Percentiles rank a stretch among this genome's conserved stretches.
These are phyloP conservation scores for Leiothrix lutea DNA, from an alignment of 2,113 vertebrate species.

Conservation along the genomic window DNA sequence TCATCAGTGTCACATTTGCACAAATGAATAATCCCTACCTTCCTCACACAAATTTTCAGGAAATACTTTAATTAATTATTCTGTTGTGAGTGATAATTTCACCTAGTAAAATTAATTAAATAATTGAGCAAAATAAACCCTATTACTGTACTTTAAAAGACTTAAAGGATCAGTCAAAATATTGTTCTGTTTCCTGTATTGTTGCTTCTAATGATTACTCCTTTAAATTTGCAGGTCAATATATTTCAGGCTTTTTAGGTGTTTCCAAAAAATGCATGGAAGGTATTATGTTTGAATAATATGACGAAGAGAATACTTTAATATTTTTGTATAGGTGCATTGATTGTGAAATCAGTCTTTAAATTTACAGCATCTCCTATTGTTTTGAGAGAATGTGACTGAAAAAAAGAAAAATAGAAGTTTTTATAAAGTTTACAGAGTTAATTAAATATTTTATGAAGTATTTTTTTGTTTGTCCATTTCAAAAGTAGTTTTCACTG, in stretches of 20 bases:
- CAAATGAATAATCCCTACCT: not conserved
- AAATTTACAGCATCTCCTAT: not conserved
- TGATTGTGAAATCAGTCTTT: not conserved
- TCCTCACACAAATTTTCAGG: not conserved
- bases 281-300: not conserved
- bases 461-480: not conserved
- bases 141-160: not conserved
- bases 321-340: not conserved
- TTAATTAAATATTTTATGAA: not conserved
- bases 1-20: not conserved
- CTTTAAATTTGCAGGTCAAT: not conserved
- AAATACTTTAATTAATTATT: not conserved
- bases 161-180: not conserved
- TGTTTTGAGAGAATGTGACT: not conserved
- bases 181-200: not conserved
- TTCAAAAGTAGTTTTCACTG: not conserved
- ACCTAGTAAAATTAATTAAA: not conserved
- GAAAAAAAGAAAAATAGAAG: not conserved
- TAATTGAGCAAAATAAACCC: not conserved
- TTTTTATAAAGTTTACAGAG: not conserved
- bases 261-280: not conserved
- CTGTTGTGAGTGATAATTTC: not conserved
- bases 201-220: not conserved
- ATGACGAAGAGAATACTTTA: not conserved
- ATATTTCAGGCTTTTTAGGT: not conserved